Evolutionary conservation across 2,113 vertebrate species (phyloP), one percentile per base, ranked within the genome.

Genomic region (Takifugu flavidus): DNA sequence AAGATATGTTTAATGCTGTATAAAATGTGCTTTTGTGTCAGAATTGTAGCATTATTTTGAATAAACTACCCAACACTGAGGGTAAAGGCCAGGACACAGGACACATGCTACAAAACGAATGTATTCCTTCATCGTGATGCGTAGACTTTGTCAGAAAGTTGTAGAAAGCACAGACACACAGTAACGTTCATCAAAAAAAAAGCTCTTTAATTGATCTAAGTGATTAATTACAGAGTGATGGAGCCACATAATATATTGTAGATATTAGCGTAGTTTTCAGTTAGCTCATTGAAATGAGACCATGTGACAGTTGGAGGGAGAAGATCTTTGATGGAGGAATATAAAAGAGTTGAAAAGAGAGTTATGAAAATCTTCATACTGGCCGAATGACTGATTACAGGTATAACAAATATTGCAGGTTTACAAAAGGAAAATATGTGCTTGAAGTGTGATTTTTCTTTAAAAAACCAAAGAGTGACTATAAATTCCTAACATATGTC

Each of bases 151-250:
- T 20, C 20, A 20, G 20, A 20, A 20, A 20, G 20, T 20, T 20
- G 20, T 20, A 20, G 20, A 20, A 20, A 77, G 25, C 70, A 52
- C 44, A 77, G 53, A 55, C 62, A 70, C 60, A 56, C 50, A 43
- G 45, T 7, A 47, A 63, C 1, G 44, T 72, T 82, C 68, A 65
- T 82, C 67, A 70, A 88, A 47, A 47, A 84, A 85, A 88, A 87
- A 70, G 79, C 78, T 83, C 82, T 89, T 85, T 86, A 86, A 88
- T 89, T 87, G 72, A 71, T 84, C 82, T 89, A 86, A 82, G 83
- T 88, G 86, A 83, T 87, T 87, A 84, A 91, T 89, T 91, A 91
- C 87, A 90, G 83, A 78, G 82, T 87, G 81, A 83, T 81, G 81
- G 80, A 86, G 67, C 63, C 79, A 80, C 82, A 80, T 88, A 85